These are phyloP conservation scores for Eulemur rubriventer DNA, from an alignment of 2,797 vertebrate genomes.

Conservation along the genomic window DNA sequence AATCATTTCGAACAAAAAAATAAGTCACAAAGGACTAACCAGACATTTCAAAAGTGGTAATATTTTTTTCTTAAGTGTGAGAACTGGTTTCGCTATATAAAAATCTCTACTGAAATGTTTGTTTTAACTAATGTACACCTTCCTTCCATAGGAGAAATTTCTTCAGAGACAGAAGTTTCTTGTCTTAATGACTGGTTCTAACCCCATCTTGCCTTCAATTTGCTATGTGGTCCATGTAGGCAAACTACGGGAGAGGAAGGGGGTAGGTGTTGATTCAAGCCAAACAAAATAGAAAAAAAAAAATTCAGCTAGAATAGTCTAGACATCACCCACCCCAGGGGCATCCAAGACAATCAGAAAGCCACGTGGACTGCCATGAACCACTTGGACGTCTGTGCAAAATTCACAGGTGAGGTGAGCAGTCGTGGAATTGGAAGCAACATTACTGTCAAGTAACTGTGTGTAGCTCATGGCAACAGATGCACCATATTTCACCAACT, in stretches of 20 bases:
- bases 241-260: not conserved
- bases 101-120: constrained; percentile 40
- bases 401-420: not conserved
- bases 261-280: not conserved
- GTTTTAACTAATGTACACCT: not conserved
- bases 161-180: not conserved
- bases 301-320: not conserved
- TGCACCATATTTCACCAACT: not conserved
- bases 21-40: constrained; percentile 63
- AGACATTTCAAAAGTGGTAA: constrained; percentile 64
- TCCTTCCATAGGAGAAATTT: not conserved
- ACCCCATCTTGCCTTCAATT: not conserved
- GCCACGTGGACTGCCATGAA: not conserved
- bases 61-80: constrained; percentile 56
- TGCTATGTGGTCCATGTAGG: not conserved
- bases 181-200: not conserved
- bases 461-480: not conserved
- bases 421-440: not conserved
- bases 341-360: not conserved
- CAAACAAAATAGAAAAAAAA: constrained; percentile 20
- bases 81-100: constrained; percentile 34
- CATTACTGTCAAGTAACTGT: not conserved
- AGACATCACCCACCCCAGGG: not conserved
- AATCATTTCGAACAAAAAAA: constrained; percentile 78
- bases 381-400: not conserved